These are phyloP conservation scores for Zhuqinia jingwanae DNA, from an alignment of 2,888 invertebrate species.

Conservation along the genomic window DNA sequence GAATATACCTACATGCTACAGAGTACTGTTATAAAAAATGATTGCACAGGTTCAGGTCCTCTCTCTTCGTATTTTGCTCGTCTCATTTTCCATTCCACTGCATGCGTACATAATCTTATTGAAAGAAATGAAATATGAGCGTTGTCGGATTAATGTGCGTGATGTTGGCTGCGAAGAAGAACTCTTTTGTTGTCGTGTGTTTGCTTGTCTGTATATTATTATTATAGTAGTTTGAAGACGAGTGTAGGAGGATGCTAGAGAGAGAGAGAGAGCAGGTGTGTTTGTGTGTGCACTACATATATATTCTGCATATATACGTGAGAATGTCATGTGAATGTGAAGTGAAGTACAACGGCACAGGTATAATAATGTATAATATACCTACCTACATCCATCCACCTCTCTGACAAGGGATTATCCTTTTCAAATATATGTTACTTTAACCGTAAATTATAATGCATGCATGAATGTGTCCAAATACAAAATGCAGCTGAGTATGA, in stretches of 20 bases:
- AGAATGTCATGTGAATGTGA: neutral
- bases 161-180: neutral
- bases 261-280: neutral
- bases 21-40: conserved; percentile 10
- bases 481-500: conserved; percentile 4
- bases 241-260: conserved; percentile 4
- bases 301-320: neutral
- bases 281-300: neutral
- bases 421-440: neutral
- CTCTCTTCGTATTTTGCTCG: neutral
- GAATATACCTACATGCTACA: too few relatives aligned
- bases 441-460: neutral
- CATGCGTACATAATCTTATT: conserved; percentile 5
- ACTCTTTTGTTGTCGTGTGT: neutral
- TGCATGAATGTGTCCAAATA: neutral
- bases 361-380: too few relatives aligned
- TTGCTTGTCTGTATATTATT: neutral
- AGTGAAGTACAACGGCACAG: conserved; percentile 5
- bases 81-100: conserved; percentile 33
- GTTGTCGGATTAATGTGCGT: conserved; percentile 28
- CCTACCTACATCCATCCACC: neutral
- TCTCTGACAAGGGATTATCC: neutral
- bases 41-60: conserved; percentile 32
- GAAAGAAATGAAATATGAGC: conserved; percentile 23
- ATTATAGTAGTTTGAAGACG: neutral